These are phyloP conservation scores for Oreortyx pictus DNA, from an alignment of 2,797 vertebrate species.

Conservation along the genomic window DNA sequence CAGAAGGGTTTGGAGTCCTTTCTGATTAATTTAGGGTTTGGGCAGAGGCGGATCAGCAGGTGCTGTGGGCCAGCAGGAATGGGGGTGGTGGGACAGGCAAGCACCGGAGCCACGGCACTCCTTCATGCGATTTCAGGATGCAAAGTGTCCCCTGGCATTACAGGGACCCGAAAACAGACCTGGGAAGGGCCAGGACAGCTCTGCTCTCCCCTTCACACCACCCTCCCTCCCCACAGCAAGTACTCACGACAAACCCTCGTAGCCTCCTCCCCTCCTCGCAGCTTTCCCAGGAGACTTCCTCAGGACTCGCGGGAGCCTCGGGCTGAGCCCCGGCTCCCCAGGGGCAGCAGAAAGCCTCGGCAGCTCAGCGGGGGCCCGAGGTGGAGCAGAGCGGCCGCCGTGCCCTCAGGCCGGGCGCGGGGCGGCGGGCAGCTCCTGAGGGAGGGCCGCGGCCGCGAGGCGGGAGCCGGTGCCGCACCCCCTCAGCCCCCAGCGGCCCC, in stretches of 20 bases:
- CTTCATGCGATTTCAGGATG: fast-evolving
- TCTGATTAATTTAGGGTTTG: neutral
- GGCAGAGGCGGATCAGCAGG: neutral
- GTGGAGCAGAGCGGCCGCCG: neutral
- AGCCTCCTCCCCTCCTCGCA: neutral
- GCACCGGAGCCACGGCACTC: neutral
- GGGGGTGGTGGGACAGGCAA: neutral
- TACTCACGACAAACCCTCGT: neutral
- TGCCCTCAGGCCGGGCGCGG: neutral
- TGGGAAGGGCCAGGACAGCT: neutral
- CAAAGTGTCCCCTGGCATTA: fast-evolving
- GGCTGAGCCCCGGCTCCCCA: neutral
- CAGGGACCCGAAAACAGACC: neutral
- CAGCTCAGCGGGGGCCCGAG: neutral
- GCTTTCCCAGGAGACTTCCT: neutral
- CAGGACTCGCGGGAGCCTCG: neutral
- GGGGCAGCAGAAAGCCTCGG: neutral
- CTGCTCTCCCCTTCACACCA: fast-evolving
- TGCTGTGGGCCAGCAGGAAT: too few species aligned
- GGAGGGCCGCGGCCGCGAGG: neutral
- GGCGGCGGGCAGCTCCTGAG: neutral
- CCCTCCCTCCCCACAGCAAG: neutral
- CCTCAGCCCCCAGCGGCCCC: neutral
- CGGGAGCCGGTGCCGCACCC: neutral
- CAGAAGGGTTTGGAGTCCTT: neutral